Evolutionary conservation across 2,797 vertebrate species (phyloP).

Genomic region (Corythornis leucogaster): DNA sequence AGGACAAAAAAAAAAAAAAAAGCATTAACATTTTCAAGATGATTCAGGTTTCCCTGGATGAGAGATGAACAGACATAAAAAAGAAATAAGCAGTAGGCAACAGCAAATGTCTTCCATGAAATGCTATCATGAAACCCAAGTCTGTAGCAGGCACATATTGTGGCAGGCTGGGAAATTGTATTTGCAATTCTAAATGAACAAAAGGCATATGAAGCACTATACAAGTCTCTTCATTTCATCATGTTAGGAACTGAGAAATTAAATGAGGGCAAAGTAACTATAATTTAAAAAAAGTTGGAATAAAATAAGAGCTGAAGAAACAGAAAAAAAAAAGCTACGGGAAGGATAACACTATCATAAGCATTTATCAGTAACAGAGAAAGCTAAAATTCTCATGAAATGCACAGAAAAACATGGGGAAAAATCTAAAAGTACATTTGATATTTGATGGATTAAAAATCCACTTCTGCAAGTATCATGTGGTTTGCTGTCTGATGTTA

Average conservation of each 20-base stretch:
- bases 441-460: background rate
- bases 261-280: background rate
- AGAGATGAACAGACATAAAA: background rate
- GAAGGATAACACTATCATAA: background rate
- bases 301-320: background rate
- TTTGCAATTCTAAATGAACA: constrained; percentile 30
- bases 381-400: background rate
- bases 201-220: background rate
- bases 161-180: background rate
- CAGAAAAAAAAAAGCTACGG: background rate
- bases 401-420: background rate
- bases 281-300: background rate
- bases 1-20: background rate
- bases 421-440: background rate
- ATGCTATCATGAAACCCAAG: background rate
- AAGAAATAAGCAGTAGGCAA: background rate
- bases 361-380: background rate
- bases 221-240: background rate
- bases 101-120: background rate
- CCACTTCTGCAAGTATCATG: background rate
- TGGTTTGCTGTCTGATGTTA: background rate
- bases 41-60: background rate
- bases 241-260: background rate
- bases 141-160: background rate
- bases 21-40: background rate